Evolutionary conservation across 2,888 invertebrate genomes (phyloP).

Genomic region (Dynastes maya): DNA sequence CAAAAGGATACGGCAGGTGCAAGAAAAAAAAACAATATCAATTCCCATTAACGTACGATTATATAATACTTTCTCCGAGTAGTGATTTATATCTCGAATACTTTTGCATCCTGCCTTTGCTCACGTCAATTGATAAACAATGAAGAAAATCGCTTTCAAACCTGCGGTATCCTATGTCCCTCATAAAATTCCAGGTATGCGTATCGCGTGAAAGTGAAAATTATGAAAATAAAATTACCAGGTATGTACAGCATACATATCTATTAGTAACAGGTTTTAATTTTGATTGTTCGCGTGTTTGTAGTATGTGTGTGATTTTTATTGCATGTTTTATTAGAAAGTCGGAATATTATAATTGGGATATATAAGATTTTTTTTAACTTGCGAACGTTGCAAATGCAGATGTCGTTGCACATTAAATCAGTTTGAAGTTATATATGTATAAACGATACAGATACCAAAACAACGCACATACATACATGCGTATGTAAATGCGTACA

Average conservation of each 20-base stretch:
- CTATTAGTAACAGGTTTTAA: not conserved
- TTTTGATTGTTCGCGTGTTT: not conserved
- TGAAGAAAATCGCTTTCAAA: slow-evolving; percentile 26
- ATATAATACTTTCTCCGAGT: slow-evolving; percentile 32
- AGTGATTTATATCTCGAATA: slow-evolving; percentile 8
- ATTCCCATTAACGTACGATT: not conserved
- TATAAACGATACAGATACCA: too few species aligned
- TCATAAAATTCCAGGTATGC: not conserved
- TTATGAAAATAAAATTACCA: slow-evolving; percentile 6
- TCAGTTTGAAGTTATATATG: slow-evolving; percentile 13
- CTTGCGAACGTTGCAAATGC: slow-evolving; percentile 7
- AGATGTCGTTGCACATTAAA: slow-evolving; percentile 31
- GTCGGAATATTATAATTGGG: slow-evolving; percentile 14
- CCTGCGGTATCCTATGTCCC: not conserved
- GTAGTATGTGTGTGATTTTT: not conserved
- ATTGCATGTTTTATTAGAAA: slow-evolving; percentile 42
- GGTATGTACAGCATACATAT: not conserved
- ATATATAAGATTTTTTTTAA: slow-evolving; percentile 11
- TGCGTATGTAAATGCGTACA: slow-evolving; percentile 1
- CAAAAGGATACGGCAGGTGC: slow-evolving; percentile 16
- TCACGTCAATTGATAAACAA: not conserved
- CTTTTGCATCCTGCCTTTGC: slow-evolving; percentile 4
- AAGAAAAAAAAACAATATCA: slow-evolving; percentile 17
- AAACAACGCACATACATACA: not conserved
- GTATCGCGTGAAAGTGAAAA: slow-evolving; percentile 24